Evolutionary conservation across 1,140 invertebrate genomes (phyloP).

Genomic region (Drosophila quadrilineata): DNA sequence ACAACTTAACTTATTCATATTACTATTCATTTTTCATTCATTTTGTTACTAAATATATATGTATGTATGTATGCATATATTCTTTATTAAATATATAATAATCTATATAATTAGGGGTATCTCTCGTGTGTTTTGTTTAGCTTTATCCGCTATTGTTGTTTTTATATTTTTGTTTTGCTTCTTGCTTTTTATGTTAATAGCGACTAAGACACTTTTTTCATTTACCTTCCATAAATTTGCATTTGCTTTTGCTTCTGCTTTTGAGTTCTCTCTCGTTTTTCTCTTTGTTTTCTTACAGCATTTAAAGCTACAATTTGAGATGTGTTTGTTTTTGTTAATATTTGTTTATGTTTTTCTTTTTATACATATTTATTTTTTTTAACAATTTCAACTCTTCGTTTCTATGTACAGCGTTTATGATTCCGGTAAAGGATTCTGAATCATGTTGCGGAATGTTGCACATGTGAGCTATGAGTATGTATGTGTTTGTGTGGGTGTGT

Average conservation of each 20-base stretch:
- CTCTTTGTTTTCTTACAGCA: slow-evolving; percentile 43
- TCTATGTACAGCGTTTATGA: slow-evolving; percentile 53
- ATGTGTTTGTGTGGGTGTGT: slow-evolving; percentile 5
- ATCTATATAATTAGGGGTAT: slow-evolving; percentile 55
- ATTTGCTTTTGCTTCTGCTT: slow-evolving; percentile 38
- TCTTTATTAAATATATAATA: not conserved
- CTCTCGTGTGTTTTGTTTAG: slow-evolving; percentile 27
- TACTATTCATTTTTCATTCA: slow-evolving; percentile 26
- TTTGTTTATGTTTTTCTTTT: not conserved
- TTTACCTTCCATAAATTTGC: slow-evolving; percentile 56
- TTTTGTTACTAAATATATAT: slow-evolving; percentile 37
- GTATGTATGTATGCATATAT: slow-evolving; percentile 33
- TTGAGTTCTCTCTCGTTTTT: slow-evolving; percentile 22
- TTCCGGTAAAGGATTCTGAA: slow-evolving; percentile 14
- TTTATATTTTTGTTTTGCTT: slow-evolving; percentile 31
- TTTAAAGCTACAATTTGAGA: slow-evolving; percentile 75
- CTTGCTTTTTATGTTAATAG: slow-evolving; percentile 47
- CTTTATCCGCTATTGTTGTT: not conserved
- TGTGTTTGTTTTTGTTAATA: slow-evolving; percentile 35
- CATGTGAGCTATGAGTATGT: slow-evolving; percentile 42
- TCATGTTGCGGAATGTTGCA: slow-evolving; percentile 72
- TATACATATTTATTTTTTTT: not conserved
- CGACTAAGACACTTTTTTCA: slow-evolving; percentile 75
- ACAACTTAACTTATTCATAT: slow-evolving; percentile 64
- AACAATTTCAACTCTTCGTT: slow-evolving; percentile 23